Evolutionary conservation across 2,888 invertebrate genomes (phyloP), one percentile per base, ranked within the genome.

Genomic region (Cantharis lateralis): DNA sequence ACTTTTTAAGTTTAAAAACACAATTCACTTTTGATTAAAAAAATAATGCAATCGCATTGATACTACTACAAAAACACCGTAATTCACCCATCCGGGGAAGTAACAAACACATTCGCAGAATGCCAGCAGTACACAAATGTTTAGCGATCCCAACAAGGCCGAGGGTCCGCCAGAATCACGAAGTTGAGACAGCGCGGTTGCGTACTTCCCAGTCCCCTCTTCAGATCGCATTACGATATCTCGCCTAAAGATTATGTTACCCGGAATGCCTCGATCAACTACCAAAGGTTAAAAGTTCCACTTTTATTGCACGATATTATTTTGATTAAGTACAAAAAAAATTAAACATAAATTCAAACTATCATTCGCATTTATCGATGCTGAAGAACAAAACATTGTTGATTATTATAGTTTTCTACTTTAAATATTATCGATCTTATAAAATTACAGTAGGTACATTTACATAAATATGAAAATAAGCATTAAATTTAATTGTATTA

Each of bases 111-210:
- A 72, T 74, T 69, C 75, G 77, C 74, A 76, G 69, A 77, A 76
- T 78, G 76, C 70, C 78, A 77, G 48, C 78, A 71, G 71, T 70
- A 78, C 77, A 80, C 80, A 75, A 80, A 80, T 80, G 80, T 64
- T 74, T 72, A 74, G 71, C 76, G 74, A 78, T 71, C 48, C 75
- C 62, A 78, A 80, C 77, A 79, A 75, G 82, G 75, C 76, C 78
- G 79, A 76, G 70, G 77, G 76, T 63, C 78, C 75, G 75, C 70
- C 75, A 75, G 71, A 78, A 79, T 76, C 81, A 80, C 78, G 76
- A 78, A 80, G 81, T 80, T 80, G 79, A 80, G 82, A 81, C 82
- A 80, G 82, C 82, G 82, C 82, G 82, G 82, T 82, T 80, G 82
- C 82, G 82, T 80, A 81, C 76, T 81, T 76, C 78, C 63, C 64